Evolutionary conservation across 2,797 vertebrate species (phyloP).

Genomic region (Psittacula echo): DNA sequence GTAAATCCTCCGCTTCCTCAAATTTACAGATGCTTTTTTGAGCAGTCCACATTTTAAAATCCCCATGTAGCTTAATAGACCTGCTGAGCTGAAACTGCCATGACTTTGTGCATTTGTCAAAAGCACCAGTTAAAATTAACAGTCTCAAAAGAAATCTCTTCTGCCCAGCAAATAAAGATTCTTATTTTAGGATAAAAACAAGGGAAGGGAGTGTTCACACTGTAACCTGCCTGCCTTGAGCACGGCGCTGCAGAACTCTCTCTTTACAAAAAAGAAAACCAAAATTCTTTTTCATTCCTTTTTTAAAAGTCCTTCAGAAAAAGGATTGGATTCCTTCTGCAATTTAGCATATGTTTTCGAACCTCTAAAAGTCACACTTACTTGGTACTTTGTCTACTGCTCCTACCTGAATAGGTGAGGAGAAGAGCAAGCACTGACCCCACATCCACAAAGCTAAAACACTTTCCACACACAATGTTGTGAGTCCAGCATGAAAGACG

Average conservation of each 20-base stretch:
- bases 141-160: background rate
- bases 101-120: background rate
- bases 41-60: background rate
- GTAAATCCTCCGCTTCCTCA: background rate
- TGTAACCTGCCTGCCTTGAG: background rate
- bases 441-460: background rate
- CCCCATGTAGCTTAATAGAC: background rate
- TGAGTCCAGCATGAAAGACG: background rate
- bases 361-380: background rate
- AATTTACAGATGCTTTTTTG: background rate
- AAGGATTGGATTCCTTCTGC: background rate
- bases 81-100: background rate
- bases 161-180: background rate
- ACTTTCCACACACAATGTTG: rapidly evolving
- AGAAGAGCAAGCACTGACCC: background rate
- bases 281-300: background rate
- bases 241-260: background rate
- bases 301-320: background rate
- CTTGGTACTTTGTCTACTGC: background rate
- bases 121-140: conserved; percentile 4
- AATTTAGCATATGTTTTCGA: background rate
- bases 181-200: background rate
- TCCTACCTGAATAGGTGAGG: background rate
- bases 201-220: background rate
- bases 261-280: background rate